Base-by-base conservation (phyloP, 2,888 invertebrate genomes). In the Maniola hyperantus region DNA sequence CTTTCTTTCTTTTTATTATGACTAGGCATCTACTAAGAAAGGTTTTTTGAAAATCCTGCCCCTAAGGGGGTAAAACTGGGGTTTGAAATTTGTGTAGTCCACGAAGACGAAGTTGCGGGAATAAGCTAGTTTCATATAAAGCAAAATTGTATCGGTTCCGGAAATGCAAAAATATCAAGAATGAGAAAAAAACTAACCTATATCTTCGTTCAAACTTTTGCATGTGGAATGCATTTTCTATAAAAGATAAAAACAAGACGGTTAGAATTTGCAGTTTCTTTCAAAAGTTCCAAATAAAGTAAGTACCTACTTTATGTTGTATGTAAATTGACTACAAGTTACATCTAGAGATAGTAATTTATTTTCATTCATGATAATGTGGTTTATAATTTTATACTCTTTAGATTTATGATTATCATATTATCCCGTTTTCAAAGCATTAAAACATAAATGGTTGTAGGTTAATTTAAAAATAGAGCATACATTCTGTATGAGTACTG, bases 371-470 rank as follows among this genome's bases (percentile, higher is more conserved):
- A 20, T 26, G 20, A 5, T 53, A 53, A 51, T 53, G 7, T 53
- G 51, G 13, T 26, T 11, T 13, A 10, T 26, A 51, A 51, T 51
- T 33, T 33, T 18, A 36, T 20, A 39, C 11, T 18, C 13, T 20
- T 50, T 53, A 7, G 15, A 53, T 55, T 20, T 20, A 11, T 55
- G 20, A 39, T 39, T 26, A 42, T 20, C 26, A 26, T 59, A 11
- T 33, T 46, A 46, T 46, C 6, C 34, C 34, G 8, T 18, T 33
- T 39, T 48, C 8, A 61, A 51, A 61, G 20, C 51, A 61, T 26
- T 51, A 51, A 61, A 39, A 61, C 39, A 61, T 61, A 15, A 51
- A 61, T 51, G 61, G 42, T 51, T 61, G n/a, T 26, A 51, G 51
- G 36, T 61, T 61, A 39, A 50, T 61, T 61, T 39, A 26, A 39